phyloP scores from a whole-genome alignment of 2,888 invertebrate species.

The Spisula subtruncata region DNA sequence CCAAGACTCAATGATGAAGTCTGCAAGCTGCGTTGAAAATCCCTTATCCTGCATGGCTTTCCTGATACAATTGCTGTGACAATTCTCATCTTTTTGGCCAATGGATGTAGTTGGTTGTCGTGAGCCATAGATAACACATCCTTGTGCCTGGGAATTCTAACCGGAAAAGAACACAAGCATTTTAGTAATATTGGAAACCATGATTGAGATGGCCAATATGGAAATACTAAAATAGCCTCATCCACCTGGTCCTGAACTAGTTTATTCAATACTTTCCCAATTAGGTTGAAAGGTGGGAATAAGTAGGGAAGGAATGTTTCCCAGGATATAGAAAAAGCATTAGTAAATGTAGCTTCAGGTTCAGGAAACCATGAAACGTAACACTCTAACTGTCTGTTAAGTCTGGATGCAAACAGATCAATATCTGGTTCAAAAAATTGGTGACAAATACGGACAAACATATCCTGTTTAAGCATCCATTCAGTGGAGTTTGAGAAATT shows the following conservation, averaged over 20 bases:
- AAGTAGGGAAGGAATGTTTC: conserved; percentile 44
- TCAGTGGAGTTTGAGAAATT: conserved; percentile 60
- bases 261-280: too few relatives aligned
- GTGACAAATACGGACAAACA: conserved; percentile 38
- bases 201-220: conserved; percentile 60
- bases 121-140: conserved; percentile 50
- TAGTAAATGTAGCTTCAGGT: conserved; percentile 39
- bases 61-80: conserved; percentile 57
- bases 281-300: conserved; percentile 67
- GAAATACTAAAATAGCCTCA: conserved; percentile 54
- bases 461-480: conserved; percentile 62
- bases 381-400: conserved; percentile 33
- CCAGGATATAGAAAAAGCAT: conserved; percentile 68
- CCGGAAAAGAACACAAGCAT: conserved; percentile 35
- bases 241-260: conserved; percentile 60
- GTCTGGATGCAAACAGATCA: conserved; percentile 64
- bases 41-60: conserved; percentile 37
- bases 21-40: conserved; percentile 26
- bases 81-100: conserved; percentile 26
- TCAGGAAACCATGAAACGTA: conserved; percentile 66
- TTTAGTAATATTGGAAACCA: conserved; percentile 65
- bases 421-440: conserved; percentile 62
- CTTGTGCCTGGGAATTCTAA: conserved; percentile 34
- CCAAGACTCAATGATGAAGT: conserved; percentile 50
- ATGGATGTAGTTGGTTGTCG: conserved; percentile 27